Evolutionary conservation across 2,113 vertebrate genomes (phyloP).

Genomic region (Phyllostomus hastatus): DNA sequence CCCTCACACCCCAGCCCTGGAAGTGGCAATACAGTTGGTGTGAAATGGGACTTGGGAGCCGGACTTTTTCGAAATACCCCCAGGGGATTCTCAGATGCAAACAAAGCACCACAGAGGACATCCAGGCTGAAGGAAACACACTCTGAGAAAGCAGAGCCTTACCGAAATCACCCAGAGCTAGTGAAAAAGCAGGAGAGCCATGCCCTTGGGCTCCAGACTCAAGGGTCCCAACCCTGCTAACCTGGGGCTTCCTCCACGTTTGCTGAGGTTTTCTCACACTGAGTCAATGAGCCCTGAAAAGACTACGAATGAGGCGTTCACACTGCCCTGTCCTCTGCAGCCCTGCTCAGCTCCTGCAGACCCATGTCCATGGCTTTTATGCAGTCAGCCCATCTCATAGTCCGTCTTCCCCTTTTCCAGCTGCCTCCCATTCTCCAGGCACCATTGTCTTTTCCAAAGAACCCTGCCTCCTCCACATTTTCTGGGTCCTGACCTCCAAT

Average conservation of each 20-base stretch:
- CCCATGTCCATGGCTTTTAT: neutral
- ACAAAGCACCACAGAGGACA: neutral
- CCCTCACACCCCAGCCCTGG: neutral
- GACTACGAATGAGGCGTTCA: neutral
- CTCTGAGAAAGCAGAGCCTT: neutral
- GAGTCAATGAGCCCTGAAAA: neutral
- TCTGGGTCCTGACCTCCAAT: neutral
- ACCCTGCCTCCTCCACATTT: neutral
- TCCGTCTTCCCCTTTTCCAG: neutral
- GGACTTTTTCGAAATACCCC: neutral
- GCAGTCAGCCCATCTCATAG: neutral
- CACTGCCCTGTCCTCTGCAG: too few species aligned
- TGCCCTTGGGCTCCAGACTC: neutral
- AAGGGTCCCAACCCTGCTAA: neutral
- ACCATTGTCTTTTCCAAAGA: neutral
- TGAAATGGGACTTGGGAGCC: neutral
- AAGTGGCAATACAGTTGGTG: neutral
- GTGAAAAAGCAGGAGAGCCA: neutral
- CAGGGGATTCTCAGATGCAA: neutral
- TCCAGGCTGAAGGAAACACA: neutral
- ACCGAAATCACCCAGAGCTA: neutral
- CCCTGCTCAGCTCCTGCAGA: neutral
- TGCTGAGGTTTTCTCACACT: neutral
- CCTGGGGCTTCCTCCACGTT: neutral
- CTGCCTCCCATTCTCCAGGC: neutral